Conservation (phyloP, 2,113 vertebrate species). For the Boleophthalmus pectinirostris region DNA sequence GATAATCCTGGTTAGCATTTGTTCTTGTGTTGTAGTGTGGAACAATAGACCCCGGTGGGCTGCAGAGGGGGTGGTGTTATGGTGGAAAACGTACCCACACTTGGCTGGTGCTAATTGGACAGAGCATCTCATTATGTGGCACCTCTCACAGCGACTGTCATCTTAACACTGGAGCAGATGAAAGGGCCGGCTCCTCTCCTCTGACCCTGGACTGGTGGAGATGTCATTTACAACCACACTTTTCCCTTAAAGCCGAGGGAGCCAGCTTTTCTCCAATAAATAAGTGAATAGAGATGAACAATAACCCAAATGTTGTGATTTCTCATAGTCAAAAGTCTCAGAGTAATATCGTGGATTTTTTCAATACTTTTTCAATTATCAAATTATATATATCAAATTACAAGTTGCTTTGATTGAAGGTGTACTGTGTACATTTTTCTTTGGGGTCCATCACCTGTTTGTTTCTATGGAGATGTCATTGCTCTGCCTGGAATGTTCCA, state of each 20-base stretch:
- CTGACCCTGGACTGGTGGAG: conserved; percentile 1
- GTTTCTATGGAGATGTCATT: too few species aligned
- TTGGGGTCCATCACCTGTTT: too few species aligned
- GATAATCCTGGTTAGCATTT: background rate
- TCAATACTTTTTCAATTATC: too few species aligned
- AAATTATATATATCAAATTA: too few species aligned
- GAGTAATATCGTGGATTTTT: too few species aligned
- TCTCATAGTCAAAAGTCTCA: too few species aligned
- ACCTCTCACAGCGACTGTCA: conserved; percentile 70
- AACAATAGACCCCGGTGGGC: conserved; percentile 32
- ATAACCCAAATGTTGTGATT: too few species aligned
- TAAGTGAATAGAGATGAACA: too few species aligned
- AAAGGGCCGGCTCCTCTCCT: conserved; percentile 30
- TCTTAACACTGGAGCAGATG: conserved; percentile 48
- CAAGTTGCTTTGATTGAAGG: too few species aligned
- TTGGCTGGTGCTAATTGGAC: conserved; percentile 76
- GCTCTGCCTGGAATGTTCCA: too few species aligned
- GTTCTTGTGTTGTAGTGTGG: background rate
- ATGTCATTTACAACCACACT: background rate
- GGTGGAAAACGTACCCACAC: conserved; percentile 62
- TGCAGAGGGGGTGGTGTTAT: conserved; percentile 54
- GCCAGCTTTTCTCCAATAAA: too few species aligned
- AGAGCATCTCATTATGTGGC: conserved; percentile 72
- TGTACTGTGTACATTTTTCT: too few species aligned
- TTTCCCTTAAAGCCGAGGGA: background rate